Conservation (phyloP, 2,888 invertebrate species). For the Leucozona laternaria region DNA sequence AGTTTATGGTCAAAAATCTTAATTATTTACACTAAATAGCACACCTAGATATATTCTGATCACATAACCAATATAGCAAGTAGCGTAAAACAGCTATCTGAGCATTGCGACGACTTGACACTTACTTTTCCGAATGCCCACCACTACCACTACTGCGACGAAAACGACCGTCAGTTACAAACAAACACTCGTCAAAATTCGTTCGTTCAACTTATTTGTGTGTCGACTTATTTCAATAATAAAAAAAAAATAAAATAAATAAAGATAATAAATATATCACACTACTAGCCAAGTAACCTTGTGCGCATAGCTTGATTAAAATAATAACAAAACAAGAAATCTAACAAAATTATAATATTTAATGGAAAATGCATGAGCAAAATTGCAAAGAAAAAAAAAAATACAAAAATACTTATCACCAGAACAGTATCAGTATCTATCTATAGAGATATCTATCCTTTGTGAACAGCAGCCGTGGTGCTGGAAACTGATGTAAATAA, state of each 20-base stretch:
- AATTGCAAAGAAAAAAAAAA: not conserved
- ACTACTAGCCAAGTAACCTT: slow-evolving; percentile 51
- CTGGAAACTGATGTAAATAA: slow-evolving; percentile 61
- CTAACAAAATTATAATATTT: slow-evolving; percentile 23
- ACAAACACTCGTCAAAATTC: slow-evolving; percentile 69
- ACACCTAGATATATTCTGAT: slow-evolving; percentile 54
- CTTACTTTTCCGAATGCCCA: slow-evolving; percentile 29
- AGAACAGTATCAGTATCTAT: slow-evolving; percentile 51
- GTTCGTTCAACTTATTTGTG: slow-evolving; percentile 64
- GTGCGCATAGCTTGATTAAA: slow-evolving; percentile 46
- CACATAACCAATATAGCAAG: slow-evolving; percentile 30
- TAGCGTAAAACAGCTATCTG: slow-evolving; percentile 4
- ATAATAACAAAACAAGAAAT: slow-evolving; percentile 29
- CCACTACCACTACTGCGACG: slow-evolving; percentile 30
- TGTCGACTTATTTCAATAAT: slow-evolving; percentile 17
- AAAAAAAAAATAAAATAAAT: slow-evolving; percentile 7
- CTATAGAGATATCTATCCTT: slow-evolving; percentile 39
- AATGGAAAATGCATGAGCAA: slow-evolving; percentile 18
- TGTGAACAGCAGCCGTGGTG: slow-evolving; percentile 40
- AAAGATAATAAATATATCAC: slow-evolving; percentile 12
- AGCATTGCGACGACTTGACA: slow-evolving; percentile 8
- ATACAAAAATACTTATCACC: slow-evolving; percentile 51
- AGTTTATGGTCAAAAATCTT: slow-evolving; percentile 35
- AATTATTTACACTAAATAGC: slow-evolving; percentile 49
- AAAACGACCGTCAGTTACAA: slow-evolving; percentile 53